These are phyloP conservation scores for Theonella swinhoei DNA, from an alignment of 37 sponge, comb jelly and placozoan genomes.

Conservation along the genomic window DNA sequence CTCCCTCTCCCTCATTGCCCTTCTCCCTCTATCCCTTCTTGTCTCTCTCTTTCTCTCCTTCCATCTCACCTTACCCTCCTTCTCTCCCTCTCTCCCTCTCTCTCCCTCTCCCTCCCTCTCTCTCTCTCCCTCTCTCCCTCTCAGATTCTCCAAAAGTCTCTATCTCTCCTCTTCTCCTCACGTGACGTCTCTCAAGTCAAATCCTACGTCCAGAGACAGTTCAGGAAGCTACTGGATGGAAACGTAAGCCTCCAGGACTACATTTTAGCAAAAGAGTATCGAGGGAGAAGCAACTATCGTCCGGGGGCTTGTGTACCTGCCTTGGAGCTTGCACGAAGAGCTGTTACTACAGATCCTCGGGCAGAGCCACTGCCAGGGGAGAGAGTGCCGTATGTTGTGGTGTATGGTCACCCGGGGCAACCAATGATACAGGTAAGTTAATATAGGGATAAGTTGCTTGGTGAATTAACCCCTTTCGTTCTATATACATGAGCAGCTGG, in stretches of 20 bases:
- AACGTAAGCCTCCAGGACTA: conserved; percentile 69
- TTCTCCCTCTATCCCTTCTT: too few relatives aligned
- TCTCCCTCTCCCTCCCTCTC: too few relatives aligned
- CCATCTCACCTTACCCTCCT: too few relatives aligned
- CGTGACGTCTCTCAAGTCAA: conserved; percentile 77
- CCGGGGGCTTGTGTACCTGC: conserved; percentile 90
- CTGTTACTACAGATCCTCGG: conserved; percentile 55
- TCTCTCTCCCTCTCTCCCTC: too few relatives aligned
- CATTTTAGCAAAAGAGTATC: conserved; percentile 92
- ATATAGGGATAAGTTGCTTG: too few relatives aligned
- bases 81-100: too few relatives aligned
- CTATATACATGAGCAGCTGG: conserved; percentile 4
- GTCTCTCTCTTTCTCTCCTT: background rate
- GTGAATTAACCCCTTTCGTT: background rate
- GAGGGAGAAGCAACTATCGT: conserved; percentile 81
- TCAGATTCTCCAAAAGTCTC: conserved; percentile 80
- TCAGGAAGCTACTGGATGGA: conserved; percentile 64
- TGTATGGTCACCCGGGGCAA: conserved; percentile 84
- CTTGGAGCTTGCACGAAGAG: conserved; percentile 69
- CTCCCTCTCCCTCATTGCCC: background rate
- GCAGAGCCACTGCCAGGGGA: conserved; percentile 86
- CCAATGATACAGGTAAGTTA: conserved; percentile 81
- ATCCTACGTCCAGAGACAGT: conserved; percentile 83
- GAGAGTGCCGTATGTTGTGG: conserved; percentile 91
- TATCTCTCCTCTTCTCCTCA: conserved; percentile 78